Conservation (phyloP, 2,888 invertebrate species). For the Epinotia brunnichana region DNA sequence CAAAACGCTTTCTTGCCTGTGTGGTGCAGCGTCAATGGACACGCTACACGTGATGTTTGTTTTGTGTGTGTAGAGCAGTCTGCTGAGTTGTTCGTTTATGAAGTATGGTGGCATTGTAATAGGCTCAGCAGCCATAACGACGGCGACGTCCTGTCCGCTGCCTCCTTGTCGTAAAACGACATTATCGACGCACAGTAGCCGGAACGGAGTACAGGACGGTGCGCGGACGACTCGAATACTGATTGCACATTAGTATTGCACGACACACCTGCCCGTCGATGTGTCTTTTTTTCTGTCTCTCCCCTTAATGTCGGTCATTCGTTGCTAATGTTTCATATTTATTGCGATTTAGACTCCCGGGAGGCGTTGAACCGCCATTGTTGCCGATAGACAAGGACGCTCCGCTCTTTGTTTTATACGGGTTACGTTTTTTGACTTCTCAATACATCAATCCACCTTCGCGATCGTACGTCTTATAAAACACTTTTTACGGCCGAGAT, state of each 20-base stretch:
- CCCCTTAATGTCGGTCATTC: conserved; percentile 83
- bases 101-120: conserved; percentile 80
- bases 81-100: conserved; percentile 70
- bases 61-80: conserved; percentile 60
- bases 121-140: conserved; percentile 81
- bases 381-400: conserved; percentile 69
- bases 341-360: conserved; percentile 74
- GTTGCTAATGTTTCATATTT: conserved; percentile 79
- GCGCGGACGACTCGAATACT: conserved; percentile 78
- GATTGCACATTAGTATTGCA: conserved; percentile 83
- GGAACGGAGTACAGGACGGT: conserved; percentile 84
- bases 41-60: conserved; percentile 63
- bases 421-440: conserved; percentile 44
- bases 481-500: conserved; percentile 44
- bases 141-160: conserved; percentile 82
- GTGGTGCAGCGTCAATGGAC: conserved; percentile 69
- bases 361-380: conserved; percentile 71
- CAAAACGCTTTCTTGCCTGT: conserved; percentile 55
- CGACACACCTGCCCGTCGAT: conserved; percentile 80
- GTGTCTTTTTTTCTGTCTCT: conserved; percentile 75
- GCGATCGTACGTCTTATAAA: conserved; percentile 40
- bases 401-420: conserved; percentile 58
- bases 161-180: conserved; percentile 82
- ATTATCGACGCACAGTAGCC: conserved; percentile 84
- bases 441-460: conserved; percentile 40